Percentiles rank a stretch among this genome's conserved stretches.
phyloP scores from a whole-genome alignment of 2,113 vertebrate species.

The Microcebus lehilahytsara region DNA sequence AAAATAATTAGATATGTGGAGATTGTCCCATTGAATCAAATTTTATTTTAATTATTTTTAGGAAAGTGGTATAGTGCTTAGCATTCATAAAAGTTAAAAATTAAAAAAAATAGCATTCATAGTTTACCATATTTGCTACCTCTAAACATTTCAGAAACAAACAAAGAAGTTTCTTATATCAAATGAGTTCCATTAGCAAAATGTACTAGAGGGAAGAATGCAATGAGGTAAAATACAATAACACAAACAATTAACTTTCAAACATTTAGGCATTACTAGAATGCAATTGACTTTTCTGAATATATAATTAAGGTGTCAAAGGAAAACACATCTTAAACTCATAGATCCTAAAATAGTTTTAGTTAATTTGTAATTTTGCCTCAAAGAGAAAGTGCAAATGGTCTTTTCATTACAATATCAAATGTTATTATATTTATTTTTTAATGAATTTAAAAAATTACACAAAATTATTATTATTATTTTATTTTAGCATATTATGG shows the following conservation, averaged over 20 bases:
- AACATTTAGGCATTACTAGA: not conserved
- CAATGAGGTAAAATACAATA: conserved; percentile 23
- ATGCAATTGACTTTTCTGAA: not conserved
- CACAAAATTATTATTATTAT: not conserved
- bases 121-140: not conserved
- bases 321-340: not conserved
- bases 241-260: conserved; percentile 42
- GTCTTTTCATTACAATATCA: not conserved
- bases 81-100: not conserved
- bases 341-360: not conserved
- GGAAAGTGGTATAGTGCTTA: not conserved
- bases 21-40: not conserved
- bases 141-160: not conserved
- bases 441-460: not conserved
- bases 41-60: not conserved
- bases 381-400: not conserved
- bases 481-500: too few relatives aligned
- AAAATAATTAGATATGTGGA: not conserved
- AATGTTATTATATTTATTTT: not conserved
- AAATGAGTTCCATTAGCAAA: not conserved
- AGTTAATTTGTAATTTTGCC: not conserved
- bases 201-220: not conserved
- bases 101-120: fast-evolving
- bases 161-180: not conserved
- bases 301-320: conserved; percentile 33